Base-by-base conservation (phyloP, 2,113 vertebrate species). In the Dolichotis patagonum region DNA sequence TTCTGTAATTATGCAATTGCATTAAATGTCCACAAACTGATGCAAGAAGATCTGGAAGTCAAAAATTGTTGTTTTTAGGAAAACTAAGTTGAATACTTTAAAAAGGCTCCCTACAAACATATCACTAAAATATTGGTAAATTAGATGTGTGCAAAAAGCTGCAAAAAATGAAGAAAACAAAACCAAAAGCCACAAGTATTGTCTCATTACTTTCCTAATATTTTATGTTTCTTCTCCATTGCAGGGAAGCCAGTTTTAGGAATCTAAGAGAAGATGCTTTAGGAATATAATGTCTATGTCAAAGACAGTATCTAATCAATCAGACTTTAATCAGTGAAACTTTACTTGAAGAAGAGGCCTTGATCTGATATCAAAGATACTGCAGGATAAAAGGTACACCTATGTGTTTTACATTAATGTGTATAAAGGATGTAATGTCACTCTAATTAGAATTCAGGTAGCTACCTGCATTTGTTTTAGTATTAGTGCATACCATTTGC, bases 11-110 rank as follows among this genome's bases (percentile, higher is more conserved):
- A 88, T 54, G 65, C 65, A 95, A 94, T 85, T 90, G 73, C 41
- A 83, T 94, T 96, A 97, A 91, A 92, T 73, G 38, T n/a, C 96
- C 46, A 83, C 75, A 92, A 96, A 95, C 19, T 91, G 87, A 89
- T 95, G 60, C 88, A 96, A 89, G 91, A 88, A 94, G 63, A 58
- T 16, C 83, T 95, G 63, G 58, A 85, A 97, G 83, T 67, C 12
- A 26, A 73, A 71, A 73, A 85, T 26, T 83, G 19, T 86, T 91
- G 60, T 93, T 96, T 93, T 92, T 91, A 96, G 81, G 84, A 90
- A 88, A 95, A 85, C 13, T 80, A 86, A 89, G 35, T 91, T 73
- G 35, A 94, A 93, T 89, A 22, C 7, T 82, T 95, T 77, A 77
- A 63, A 83, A 94, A 96, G 38, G 85, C 3, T 83, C 41, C 26